phyloP scores from a whole-genome alignment of 2,888 invertebrate species.

The Notodromas monacha region DNA sequence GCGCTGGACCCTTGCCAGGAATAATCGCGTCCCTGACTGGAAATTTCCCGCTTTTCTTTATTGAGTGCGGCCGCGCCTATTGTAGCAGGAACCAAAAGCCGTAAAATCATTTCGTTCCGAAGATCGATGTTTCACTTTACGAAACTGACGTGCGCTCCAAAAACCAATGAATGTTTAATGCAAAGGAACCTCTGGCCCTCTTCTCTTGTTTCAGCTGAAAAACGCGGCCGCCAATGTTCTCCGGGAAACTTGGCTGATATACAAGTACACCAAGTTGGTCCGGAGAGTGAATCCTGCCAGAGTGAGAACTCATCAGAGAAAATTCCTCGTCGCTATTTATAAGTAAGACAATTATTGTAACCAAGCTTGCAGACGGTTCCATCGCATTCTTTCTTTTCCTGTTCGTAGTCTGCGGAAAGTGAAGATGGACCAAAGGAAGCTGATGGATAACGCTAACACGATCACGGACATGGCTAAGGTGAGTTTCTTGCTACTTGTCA shows the following conservation, averaged over 20 bases:
- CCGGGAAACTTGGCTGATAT: slow-evolving; percentile 97
- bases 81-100: too few relatives aligned
- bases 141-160: too few relatives aligned
- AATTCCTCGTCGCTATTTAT: slow-evolving; percentile 95
- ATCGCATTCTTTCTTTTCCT: slow-evolving; percentile 9
- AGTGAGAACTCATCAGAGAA: slow-evolving; percentile 90
- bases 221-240: slow-evolving; percentile 97
- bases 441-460: slow-evolving; percentile 95
- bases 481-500: slow-evolving; percentile 15
- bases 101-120: too few relatives aligned
- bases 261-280: slow-evolving; percentile 92
- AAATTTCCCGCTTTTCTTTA: too few relatives aligned
- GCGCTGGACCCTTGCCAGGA: too few relatives aligned
- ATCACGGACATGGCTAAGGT: slow-evolving; percentile 99
- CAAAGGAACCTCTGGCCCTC: too few relatives aligned
- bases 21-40: too few relatives aligned
- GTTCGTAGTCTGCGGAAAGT: slow-evolving; percentile 64
- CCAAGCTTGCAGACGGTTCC: background rate
- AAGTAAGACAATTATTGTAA: slow-evolving; percentile 27
- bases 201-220: slow-evolving; percentile 92
- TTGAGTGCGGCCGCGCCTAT: too few relatives aligned
- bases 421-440: slow-evolving; percentile 96
- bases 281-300: slow-evolving; percentile 82
- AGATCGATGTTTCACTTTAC: too few relatives aligned
- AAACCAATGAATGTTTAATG: too few relatives aligned